Evolutionary conservation across 1,140 invertebrate species (phyloP).

Genomic region (Argopecten irradians): DNA sequence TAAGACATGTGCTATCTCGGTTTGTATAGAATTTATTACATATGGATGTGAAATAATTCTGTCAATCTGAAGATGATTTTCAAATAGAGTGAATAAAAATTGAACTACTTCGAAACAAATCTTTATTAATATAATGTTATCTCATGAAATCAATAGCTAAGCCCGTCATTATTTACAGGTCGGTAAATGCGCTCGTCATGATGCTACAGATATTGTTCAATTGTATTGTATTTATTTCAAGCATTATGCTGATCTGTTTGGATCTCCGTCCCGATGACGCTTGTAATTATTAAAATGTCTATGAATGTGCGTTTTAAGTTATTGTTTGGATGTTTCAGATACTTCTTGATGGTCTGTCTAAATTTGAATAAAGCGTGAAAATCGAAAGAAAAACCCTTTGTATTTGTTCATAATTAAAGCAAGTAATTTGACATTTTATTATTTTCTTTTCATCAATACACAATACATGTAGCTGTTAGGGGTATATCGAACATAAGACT

Average conservation of each 20-base stretch:
- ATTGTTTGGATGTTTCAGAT: background rate
- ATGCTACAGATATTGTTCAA: too few relatives aligned
- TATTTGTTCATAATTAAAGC: too few relatives aligned
- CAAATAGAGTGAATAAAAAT: too few relatives aligned
- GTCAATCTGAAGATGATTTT: background rate
- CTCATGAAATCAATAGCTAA: background rate
- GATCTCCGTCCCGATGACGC: background rate
- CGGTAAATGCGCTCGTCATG: too few relatives aligned
- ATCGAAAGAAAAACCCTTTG: background rate
- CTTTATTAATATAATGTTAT: background rate
- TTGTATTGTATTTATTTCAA: background rate
- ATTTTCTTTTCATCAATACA: background rate
- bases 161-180: background rate
- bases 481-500: too few relatives aligned
- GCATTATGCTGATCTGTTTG: background rate
- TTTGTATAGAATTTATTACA: too few relatives aligned
- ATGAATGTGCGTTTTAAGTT: background rate
- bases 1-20: background rate
- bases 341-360: background rate
- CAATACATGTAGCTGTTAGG: too few relatives aligned
- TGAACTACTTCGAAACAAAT: background rate
- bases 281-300: background rate
- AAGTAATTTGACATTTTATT: too few relatives aligned
- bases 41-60: background rate
- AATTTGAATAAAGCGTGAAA: background rate